These are phyloP conservation scores for Schizaphis graminum DNA, from an alignment of 2,888 invertebrate species.

Conservation along the genomic window DNA sequence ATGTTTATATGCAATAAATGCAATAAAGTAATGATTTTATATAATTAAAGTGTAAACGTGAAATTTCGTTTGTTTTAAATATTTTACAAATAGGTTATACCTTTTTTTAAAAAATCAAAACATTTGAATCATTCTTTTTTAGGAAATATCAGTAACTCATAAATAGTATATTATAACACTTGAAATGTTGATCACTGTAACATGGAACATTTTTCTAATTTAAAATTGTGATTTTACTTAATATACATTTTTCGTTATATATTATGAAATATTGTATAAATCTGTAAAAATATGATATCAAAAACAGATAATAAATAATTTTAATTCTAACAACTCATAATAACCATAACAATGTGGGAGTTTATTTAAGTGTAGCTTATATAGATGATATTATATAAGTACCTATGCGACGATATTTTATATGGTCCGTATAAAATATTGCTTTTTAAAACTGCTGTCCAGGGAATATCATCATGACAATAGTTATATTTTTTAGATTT, in stretches of 20 bases:
- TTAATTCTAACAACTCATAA: neutral
- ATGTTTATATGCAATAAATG: neutral
- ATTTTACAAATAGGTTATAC: neutral
- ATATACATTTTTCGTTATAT: neutral
- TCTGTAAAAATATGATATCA: neutral
- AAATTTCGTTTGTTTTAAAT: neutral
- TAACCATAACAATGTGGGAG: neutral
- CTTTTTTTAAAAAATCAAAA: neutral
- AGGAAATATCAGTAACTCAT: neutral
- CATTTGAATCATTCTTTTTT: neutral
- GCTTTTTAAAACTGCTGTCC: conserved; percentile 41
- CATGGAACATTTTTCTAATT: neutral
- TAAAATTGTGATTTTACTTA: neutral
- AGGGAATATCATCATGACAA: conserved; percentile 53
- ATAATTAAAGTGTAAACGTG: neutral
- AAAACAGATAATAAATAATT: neutral
- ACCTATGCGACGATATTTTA: conserved; percentile 27
- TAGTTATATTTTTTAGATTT: conserved; percentile 51
- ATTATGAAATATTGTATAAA: neutral
- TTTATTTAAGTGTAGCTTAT: neutral
- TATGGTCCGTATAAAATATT: conserved; percentile 36
- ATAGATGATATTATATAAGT: neutral
- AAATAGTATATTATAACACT: neutral
- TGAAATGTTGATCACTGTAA: neutral
- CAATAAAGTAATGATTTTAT: neutral